phyloP scores from a whole-genome alignment of 1,140 invertebrate species.

The Tetramorium simillimum region DNA sequence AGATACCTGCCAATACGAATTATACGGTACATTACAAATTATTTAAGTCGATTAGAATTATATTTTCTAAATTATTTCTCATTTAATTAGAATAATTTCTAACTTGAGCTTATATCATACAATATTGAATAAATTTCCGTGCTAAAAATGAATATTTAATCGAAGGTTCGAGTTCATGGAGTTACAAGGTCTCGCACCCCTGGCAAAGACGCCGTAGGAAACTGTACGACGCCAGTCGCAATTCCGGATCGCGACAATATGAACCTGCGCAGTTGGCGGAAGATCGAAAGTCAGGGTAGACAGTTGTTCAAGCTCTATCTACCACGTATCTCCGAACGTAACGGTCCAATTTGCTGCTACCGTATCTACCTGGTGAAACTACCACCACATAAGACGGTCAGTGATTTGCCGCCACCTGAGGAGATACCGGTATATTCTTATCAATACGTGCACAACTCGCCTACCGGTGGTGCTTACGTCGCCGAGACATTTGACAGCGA shows the following conservation, averaged over 20 bases:
- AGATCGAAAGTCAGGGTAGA: constrained; percentile 88
- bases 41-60: not conserved
- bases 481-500: constrained; percentile 92
- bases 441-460: constrained; percentile 89
- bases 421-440: constrained; percentile 90
- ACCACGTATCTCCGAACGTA: constrained; percentile 92
- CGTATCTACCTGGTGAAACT: constrained; percentile 92
- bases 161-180: constrained; percentile 85
- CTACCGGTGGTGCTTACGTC: constrained; percentile 90
- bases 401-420: constrained; percentile 89
- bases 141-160: constrained; percentile 24
- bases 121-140: not conserved
- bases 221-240: constrained; percentile 90
- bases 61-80: not conserved
- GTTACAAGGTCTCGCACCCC: constrained; percentile 90
- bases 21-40: constrained; percentile 87
- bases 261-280: constrained; percentile 89
- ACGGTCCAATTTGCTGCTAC: constrained; percentile 95
- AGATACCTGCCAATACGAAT: constrained; percentile 92
- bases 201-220: constrained; percentile 87
- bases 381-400: constrained; percentile 87
- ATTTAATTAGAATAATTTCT: not conserved
- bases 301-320: constrained; percentile 90
- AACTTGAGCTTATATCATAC: not conserved
- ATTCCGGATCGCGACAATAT: constrained; percentile 89